These are phyloP conservation scores for Drosophila monieri DNA, from an alignment of 2,888 invertebrate species.

Conservation along the genomic window DNA sequence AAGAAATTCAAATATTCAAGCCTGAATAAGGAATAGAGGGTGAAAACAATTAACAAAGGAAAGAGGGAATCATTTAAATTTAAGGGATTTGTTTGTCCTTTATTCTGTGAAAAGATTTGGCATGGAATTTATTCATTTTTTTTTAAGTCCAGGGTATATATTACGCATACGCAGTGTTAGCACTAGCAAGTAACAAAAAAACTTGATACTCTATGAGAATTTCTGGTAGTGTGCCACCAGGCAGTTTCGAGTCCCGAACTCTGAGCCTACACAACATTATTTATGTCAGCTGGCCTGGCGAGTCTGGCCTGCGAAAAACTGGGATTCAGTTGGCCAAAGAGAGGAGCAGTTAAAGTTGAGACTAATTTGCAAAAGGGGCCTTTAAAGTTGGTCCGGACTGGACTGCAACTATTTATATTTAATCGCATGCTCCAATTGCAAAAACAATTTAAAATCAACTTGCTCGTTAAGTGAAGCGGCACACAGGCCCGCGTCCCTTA, in stretches of 20 bases:
- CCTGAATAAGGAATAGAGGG: neutral
- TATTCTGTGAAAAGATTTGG: neutral
- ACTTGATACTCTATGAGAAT: neutral
- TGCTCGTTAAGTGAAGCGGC: conserved; percentile 77
- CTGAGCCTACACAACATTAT: conserved; percentile 18
- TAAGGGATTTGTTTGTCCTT: conserved; percentile 1
- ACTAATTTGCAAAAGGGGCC: conserved; percentile 68
- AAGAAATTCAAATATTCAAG: conserved; percentile 1
- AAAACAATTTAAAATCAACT: conserved; percentile 79
- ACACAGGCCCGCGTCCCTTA: conserved; percentile 22
- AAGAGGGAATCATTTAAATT: neutral
- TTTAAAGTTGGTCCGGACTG: conserved; percentile 42
- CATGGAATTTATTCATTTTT: neutral
- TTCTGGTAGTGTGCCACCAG: neutral
- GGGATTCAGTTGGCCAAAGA: conserved; percentile 7
- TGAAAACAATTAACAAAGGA: neutral
- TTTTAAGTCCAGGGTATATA: neutral
- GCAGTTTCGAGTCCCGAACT: conserved; percentile 8
- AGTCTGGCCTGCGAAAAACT: neutral
- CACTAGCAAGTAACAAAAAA: neutral
- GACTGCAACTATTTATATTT: conserved; percentile 74
- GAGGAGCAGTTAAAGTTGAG: conserved; percentile 52
- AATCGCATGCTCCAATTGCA: conserved; percentile 80
- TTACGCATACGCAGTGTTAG: conserved; percentile 2
- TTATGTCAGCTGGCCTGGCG: conserved; percentile 40